Percentiles rank a stretch among this genome's conserved stretches.
These are phyloP conservation scores for Pristionchus arcanus DNA, from an alignment of 2,888 invertebrate species.

Conservation along the genomic window DNA sequence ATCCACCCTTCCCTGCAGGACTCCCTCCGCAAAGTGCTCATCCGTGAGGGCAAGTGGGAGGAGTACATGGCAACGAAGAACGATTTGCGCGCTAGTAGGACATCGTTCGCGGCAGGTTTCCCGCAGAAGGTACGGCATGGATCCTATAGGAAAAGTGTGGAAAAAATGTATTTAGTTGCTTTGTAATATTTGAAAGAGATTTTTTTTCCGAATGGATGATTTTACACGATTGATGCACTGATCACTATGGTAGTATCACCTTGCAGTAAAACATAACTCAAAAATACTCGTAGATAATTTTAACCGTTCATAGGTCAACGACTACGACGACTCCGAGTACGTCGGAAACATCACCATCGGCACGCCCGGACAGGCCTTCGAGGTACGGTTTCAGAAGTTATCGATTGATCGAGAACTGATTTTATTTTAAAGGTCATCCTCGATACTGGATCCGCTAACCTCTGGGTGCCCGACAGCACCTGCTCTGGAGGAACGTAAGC, in stretches of 20 bases:
- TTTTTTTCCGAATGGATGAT: neutral
- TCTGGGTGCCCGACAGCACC: constrained; percentile 69
- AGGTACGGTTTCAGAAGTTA: no score
- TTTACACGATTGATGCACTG: neutral
- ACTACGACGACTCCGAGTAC: constrained; percentile 53
- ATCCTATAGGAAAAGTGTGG: no score
- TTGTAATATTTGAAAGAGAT: no score
- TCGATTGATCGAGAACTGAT: no score
- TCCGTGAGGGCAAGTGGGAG: neutral
- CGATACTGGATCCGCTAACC: constrained; percentile 73
- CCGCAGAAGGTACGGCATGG: constrained; percentile 1
- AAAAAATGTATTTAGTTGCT: no score
- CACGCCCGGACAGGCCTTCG: constrained; percentile 53
- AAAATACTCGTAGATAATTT: no score
- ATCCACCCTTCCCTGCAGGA: neutral
- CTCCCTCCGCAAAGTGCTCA: neutral
- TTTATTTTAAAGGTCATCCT: no score
- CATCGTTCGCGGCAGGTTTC: neutral
- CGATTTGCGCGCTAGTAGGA: neutral
- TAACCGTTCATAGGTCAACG: constrained; percentile 54
- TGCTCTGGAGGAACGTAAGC: constrained; percentile 57
- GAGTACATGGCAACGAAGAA: neutral
- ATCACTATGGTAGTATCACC: neutral
- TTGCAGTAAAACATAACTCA: no score
- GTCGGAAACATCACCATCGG: constrained; percentile 55